These are phyloP conservation scores for Drosophila repletoides DNA, from an alignment of 1,140 invertebrate species.

Conservation along the genomic window DNA sequence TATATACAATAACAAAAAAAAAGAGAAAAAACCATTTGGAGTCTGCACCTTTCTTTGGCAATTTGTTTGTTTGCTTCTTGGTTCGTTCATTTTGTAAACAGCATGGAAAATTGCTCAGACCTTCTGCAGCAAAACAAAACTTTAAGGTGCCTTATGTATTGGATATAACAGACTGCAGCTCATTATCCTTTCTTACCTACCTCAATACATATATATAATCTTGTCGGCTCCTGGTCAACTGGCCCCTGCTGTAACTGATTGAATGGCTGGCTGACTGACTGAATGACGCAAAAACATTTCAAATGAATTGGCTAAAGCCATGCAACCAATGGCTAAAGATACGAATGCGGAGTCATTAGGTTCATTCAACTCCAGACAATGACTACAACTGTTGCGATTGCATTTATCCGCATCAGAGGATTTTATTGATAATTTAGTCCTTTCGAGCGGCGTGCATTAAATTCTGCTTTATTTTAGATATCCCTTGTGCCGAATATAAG, in stretches of 20 bases:
- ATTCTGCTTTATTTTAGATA: neutral
- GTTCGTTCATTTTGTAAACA: slow-evolving; percentile 71
- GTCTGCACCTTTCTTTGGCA: slow-evolving; percentile 55
- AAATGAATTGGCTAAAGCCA: neutral
- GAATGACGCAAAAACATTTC: neutral
- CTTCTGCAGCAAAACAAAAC: slow-evolving; percentile 64
- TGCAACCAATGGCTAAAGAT: no score
- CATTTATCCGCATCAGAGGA: neutral
- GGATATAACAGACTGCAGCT: slow-evolving; percentile 49
- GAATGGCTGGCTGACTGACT: neutral
- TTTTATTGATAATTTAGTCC: neutral
- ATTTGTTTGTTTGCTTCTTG: slow-evolving; percentile 77
- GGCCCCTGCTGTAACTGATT: neutral
- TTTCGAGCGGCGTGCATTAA: no score
- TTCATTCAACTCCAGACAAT: no score
- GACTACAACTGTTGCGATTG: neutral
- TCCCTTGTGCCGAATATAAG: neutral
- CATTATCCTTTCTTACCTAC: neutral
- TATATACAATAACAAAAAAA: neutral
- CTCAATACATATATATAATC: no score
- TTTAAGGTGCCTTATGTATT: slow-evolving; percentile 58
- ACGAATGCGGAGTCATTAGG: neutral
- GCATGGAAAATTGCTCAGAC: slow-evolving; percentile 71
- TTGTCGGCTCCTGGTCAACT: neutral
- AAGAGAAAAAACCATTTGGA: slow-evolving; percentile 29